phyloP scores from a whole-genome alignment of 2,797 vertebrate genomes.

The Catharus ustulatus region DNA sequence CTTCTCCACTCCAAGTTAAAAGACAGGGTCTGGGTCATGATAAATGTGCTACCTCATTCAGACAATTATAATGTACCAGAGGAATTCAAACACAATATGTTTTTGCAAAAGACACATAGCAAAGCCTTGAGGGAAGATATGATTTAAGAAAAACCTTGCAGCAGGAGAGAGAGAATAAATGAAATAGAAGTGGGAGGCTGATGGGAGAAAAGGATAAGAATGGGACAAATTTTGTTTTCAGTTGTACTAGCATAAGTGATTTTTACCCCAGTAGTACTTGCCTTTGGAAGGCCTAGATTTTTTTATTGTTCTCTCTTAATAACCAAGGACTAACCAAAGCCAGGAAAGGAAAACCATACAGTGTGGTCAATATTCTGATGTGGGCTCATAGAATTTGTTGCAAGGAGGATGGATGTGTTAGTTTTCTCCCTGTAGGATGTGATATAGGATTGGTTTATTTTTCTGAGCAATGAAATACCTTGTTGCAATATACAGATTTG shows the following conservation, averaged over 20 bases:
- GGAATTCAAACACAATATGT: not conserved
- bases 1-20: not conserved
- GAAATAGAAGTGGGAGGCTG: not conserved
- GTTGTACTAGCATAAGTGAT: not conserved
- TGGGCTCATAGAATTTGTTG: not conserved
- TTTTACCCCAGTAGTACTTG: not conserved
- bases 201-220: not conserved
- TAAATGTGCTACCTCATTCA: not conserved
- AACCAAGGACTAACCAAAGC: not conserved
- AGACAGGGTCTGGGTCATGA: not conserved
- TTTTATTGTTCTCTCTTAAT: not conserved
- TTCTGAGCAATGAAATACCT: not conserved
- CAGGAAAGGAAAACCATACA: not conserved
- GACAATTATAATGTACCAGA: not conserved
- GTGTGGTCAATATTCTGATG: not conserved
- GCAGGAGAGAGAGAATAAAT: not conserved
- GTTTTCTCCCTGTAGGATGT: not conserved
- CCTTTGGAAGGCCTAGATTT: not conserved
- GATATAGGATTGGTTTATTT: not conserved
- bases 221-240: conserved; percentile 6
- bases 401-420: not conserved
- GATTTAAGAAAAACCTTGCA: conserved; percentile 13
- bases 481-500: not conserved
- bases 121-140: not conserved
- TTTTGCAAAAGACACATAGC: not conserved